These are phyloP conservation scores for Lasioglossum lativentre DNA, from an alignment of 2,888 invertebrate genomes.

Conservation along the genomic window DNA sequence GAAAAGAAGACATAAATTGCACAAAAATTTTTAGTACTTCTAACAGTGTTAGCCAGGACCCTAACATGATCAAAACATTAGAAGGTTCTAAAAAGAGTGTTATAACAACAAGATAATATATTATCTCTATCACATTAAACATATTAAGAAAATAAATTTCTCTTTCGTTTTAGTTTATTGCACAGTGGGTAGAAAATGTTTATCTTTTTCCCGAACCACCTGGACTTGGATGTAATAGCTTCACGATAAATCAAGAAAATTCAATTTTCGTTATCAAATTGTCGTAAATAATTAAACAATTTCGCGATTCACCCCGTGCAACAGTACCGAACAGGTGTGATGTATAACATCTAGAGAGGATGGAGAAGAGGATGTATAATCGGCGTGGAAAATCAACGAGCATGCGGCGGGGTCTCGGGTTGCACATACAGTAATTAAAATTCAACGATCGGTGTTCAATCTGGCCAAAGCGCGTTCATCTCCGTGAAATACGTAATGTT, in stretches of 20 bases:
- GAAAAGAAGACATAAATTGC: no score
- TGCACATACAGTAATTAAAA: slow-evolving; percentile 62
- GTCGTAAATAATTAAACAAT: background rate
- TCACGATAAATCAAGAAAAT: background rate
- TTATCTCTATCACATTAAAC: no score
- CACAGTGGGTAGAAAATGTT: no score
- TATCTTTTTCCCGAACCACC: background rate
- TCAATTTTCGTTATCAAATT: background rate
- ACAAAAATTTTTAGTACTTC: no score
- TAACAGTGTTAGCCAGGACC: no score
- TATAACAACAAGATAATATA: no score
- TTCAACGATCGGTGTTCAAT: slow-evolving; percentile 58
- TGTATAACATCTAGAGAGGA: slow-evolving; percentile 13
- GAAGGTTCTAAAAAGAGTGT: no score
- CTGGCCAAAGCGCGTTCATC: slow-evolving; percentile 39
- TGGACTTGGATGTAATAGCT: background rate
- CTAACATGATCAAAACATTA: no score
- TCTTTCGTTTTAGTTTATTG: no score
- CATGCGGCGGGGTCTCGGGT: slow-evolving; percentile 47
- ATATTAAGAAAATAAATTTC: no score
- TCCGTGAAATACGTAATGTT: slow-evolving; percentile 49
- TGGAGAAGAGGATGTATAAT: slow-evolving; percentile 36
- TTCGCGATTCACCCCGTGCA: background rate
- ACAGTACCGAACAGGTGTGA: slow-evolving; percentile 44
- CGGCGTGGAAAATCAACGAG: slow-evolving; percentile 61